Base-by-base conservation (phyloP, 1,140 invertebrate species). In the Leptinotarsa defecta region DNA sequence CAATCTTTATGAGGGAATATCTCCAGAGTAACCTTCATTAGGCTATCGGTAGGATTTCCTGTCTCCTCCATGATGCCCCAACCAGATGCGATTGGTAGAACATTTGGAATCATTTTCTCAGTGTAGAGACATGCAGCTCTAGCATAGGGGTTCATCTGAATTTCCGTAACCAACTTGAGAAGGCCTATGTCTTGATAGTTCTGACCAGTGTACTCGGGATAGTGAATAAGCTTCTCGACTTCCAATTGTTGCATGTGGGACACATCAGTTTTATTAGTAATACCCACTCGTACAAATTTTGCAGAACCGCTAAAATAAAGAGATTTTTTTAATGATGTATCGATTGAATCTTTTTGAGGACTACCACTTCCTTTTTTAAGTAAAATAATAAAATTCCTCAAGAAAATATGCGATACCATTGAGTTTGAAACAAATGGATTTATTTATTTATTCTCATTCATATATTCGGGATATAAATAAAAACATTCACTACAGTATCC, bases 181-280 rank as follows among this genome's bases (percentile, higher is more conserved):
- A 93, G 74, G 13, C 88, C 91, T 68, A 93, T 91, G 74, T 93
- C 92, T 75, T 91, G 85, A 76, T 92, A 91, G 0, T 85, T 82
- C 2, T 89, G 88, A 3, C 84, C 81, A 13, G 83, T 83, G 77
- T 90, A 91, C 62, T 86, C 79, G 3, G 90, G 89, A 86, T 90
- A 87, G 4, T 74, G 67, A 43, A 84, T 80, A 4, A 80, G 77
- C 69, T 82, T 52, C 48, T 52, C 62, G 11, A 80, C 65, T 27
- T 27, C 64, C 13, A 15, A 68, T 22, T 78, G 43, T 57, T 78
- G 79, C 13, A 73, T 15, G 20, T 77, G 43, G 27, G 78, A 70
- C 0, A 73, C 63, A 49, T 82, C 77, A 24, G 84, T 77, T 71
- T 88, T 84, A 3, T 88, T 86, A 0, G 85, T 86, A 61, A 87